Percentiles rank a stretch among this genome's conserved stretches.
These are phyloP conservation scores for Pandemis corylana DNA, from an alignment of 2,888 invertebrate genomes.

Conservation along the genomic window DNA sequence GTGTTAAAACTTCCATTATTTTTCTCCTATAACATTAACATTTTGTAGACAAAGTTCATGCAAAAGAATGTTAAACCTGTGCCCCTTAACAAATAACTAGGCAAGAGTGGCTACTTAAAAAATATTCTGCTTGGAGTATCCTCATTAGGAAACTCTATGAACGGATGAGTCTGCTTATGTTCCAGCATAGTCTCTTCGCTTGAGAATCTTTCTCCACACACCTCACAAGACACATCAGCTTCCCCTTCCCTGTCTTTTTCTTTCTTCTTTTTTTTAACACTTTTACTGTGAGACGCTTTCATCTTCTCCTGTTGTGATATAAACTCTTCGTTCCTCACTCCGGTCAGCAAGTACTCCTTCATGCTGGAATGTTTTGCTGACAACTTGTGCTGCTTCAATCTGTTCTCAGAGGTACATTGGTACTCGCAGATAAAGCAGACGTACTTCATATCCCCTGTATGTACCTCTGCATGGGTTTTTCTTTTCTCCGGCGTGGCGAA, in stretches of 20 bases:
- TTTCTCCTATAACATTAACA: no score
- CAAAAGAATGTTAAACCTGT: conserved; percentile 7
- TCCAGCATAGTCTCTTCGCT: conserved; percentile 69
- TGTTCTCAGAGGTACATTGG: conserved; percentile 75
- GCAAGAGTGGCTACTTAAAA: conserved; percentile 71
- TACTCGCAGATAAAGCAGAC: conserved; percentile 81
- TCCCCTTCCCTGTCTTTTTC: conserved; percentile 47
- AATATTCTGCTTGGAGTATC: conserved; percentile 81
- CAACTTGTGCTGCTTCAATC: conserved; percentile 71
- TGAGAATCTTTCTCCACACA: conserved; percentile 74
- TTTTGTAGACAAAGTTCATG: neutral
- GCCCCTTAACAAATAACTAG: conserved; percentile 29
- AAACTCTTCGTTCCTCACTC: conserved; percentile 62
- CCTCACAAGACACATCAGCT: conserved; percentile 66
- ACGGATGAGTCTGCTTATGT: conserved; percentile 79
- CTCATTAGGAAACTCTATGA: conserved; percentile 79
- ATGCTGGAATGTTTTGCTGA: conserved; percentile 74
- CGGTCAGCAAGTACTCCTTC: conserved; percentile 71
- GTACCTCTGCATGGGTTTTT: conserved; percentile 71
- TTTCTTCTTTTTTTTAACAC: conserved; percentile 59
- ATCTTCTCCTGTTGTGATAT: conserved; percentile 55
- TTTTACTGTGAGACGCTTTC: conserved; percentile 56
- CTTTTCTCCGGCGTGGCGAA: conserved; percentile 75
- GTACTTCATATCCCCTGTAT: conserved; percentile 79
- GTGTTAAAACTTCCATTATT: no score